Base-by-base conservation (phyloP, 2,797 vertebrate species). In the Cossypha caffra region DNA sequence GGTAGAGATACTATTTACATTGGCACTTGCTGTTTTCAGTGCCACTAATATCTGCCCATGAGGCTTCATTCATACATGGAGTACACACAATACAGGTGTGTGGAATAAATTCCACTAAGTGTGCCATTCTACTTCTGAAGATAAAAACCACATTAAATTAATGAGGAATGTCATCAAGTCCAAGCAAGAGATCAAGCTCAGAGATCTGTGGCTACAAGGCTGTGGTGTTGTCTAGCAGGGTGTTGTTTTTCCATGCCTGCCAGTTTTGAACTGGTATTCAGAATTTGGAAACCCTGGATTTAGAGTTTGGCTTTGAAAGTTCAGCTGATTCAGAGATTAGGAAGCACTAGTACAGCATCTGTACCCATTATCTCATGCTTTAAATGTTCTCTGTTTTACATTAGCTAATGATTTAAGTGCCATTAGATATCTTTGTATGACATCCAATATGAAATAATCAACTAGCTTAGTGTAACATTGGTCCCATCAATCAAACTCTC, bases 371-470 rank as follows among this genome's bases (percentile, higher is more conserved):
- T 82, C 78, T 94, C 90, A 92, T 96, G 77, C 90, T 96, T 88
- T 93, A 95, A 78, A 67, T 79, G 85, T 52, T 66, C 84, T 79
- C 75, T 93, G 78, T 55, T 96, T 94, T 85, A 93, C 86, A 91
- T 88, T 91, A 93, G 59, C 93, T 94, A 85, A 93, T 96, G 88
- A 95, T 95, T 96, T 93, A 95, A 91, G 90, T 81, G 62, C 51
- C 58, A 86, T 95, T 93, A 96, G 72, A 95, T 95, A 97, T 93
- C 79, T 92, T 95, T 96, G 61, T 83, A 78, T 93, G 96, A 95
- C 94, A 95, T 81, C 69, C 94, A 93, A 69, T 78, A 93, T 90
- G 96, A 96, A 97, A 97, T 96, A 93, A 97, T 96, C 96, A 95
- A 92, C 93, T 88, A 78, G 55, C 85, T 90, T 94, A 86, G 64